Evolutionary conservation across 2,888 invertebrate genomes (phyloP), one percentile per base, ranked within the genome.

Genomic region (Mechanitis mazaeus): DNA sequence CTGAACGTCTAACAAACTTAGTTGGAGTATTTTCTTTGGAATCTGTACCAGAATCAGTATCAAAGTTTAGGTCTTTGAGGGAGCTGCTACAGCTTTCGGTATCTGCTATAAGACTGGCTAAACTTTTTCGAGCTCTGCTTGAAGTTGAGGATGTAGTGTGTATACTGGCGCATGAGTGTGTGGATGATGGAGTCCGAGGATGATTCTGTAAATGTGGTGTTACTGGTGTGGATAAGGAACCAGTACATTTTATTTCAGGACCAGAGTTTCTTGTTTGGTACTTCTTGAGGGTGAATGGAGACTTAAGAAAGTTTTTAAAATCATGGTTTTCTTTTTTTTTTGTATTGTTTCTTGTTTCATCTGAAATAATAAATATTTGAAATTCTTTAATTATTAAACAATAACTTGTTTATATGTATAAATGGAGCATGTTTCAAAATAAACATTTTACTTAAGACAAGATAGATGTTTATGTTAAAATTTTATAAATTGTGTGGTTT

Each of bases 11-110:
- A 0, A 81, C 28, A 2, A 68, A 68, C 72, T 84, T 89, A 0
- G 83, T 80, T 0, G 90, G 90, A 0, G 87, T 90, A 66, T 90
- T 91, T 65, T 90, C 90, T 77, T 90, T 90, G 0, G 88, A 83
- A 61, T 90, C 90, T 0, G 84, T 78, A 1, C 85, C 84, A 1
- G 90, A 89, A 65, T 90, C 90, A 0, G 89, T 79, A 65, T 90
- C 86, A 61, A 91, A 90, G 68, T 87, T 91, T 0, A 90, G 77
- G 68, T 90, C 90, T 82, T 90, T 89, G 7, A 91, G 68, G 3
- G 90, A 90, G 70, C 90, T 90, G 72, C 90, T 90, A 71, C 90
- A 90, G 71, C 90, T 90, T 67, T 91, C 91, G 2, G 90, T 85
- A 68, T 90, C 90, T 20, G 89, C 90, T 31, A 88, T 89, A 56